Evolutionary conservation across 2,888 invertebrate species (phyloP).

Genomic region (Microctonus aethiopoides): DNA sequence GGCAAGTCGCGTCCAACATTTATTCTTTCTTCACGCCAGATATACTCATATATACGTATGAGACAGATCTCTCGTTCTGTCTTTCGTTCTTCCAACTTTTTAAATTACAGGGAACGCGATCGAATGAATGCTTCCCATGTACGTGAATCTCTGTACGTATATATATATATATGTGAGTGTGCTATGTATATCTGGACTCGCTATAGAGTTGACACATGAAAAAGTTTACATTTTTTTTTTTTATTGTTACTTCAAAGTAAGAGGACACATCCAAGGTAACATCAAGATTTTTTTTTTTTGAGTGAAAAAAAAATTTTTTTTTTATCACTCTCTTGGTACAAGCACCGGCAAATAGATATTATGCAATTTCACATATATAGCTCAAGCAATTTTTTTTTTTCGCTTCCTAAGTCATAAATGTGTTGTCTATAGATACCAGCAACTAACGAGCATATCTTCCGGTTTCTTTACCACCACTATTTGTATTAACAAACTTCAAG

Average conservation of each 20-base stretch:
- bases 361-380: background rate
- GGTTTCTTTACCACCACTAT: background rate
- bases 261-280: background rate
- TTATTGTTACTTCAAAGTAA: background rate
- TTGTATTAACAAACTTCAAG: background rate
- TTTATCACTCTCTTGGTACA: background rate
- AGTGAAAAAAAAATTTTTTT: too few relatives aligned
- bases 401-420: background rate
- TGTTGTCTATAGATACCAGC: background rate
- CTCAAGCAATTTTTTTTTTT: background rate
- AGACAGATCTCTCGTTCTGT: background rate
- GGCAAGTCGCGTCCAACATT: slow-evolving; percentile 11
- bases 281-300: background rate
- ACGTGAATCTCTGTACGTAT: too few relatives aligned
- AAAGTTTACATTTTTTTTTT: background rate
- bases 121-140: background rate
- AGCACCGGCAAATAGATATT: background rate
- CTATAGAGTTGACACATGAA: slow-evolving; percentile 14
- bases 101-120: slow-evolving; percentile 24
- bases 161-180: background rate
- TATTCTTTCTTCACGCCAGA: slow-evolving; percentile 21
- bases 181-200: too few relatives aligned
- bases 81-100: slow-evolving; percentile 14
- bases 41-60: background rate
- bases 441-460: background rate